Evolutionary conservation across 2,797 vertebrate species (phyloP), one percentile per base, ranked within the genome.

Genomic region (Labroides dimidiatus): DNA sequence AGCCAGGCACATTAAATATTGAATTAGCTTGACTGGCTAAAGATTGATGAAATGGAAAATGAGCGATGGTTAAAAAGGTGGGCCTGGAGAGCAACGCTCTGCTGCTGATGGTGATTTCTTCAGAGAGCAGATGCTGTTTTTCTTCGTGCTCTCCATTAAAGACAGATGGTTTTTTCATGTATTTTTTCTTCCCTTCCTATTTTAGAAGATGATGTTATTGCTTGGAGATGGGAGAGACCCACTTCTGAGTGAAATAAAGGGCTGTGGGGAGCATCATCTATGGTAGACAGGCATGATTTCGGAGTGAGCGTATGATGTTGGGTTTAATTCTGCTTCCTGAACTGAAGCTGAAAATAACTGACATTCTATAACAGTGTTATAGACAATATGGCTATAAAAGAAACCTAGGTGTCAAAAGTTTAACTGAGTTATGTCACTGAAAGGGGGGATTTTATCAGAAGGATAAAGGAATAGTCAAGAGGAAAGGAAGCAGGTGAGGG

Each of bases 31-130:
- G 75, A 74, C 43, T 53, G 69, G 81, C 63, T 84, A 51, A 75
- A 72, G 78, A 81, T 75, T 83, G 90, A 91, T 88, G 79, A 80
- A 74, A 68, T 77, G 65, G 70, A 84, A 82, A 81, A 84, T 54
- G 10, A 54, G 48, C 36, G 47, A 19, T 20, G 30, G 59, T 65
- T 23, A n/a, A 70, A 56, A 54, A 78, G 52, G 41, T 0, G 6
- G 21, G 7, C 23, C 53, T 19, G 19, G 42, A 72, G 41, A 42
- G 43, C 37, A 54, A 59, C 62, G 41, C 30, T 30, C 19, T 63
- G 61, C 52, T 67, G 52, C 61, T 41, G 49, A 27, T 50, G 67
- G 69, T 49, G 15, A 44, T 50, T 72, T 59, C 78, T 49, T 69
- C 39, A 52, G 53, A 39, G 49, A 82, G 56, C 69, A 85, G 78